Conservation (phyloP, 2,888 invertebrate species). For the Sarcophaga carnaria region DNA sequence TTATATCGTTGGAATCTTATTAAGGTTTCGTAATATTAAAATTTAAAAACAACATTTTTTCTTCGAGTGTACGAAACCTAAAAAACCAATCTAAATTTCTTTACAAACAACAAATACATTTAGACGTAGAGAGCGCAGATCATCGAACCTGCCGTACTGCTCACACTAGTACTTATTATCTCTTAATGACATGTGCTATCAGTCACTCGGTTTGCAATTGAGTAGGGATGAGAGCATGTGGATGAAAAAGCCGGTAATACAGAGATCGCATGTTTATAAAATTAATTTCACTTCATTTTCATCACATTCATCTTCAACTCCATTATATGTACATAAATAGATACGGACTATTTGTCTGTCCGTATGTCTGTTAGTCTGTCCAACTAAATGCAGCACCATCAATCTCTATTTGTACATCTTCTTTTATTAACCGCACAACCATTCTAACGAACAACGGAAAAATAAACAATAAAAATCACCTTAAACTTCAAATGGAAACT, state of each 20-base stretch:
- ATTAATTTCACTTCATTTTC: conserved; percentile 63
- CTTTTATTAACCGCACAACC: neutral
- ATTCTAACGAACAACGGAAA: neutral
- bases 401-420: conserved; percentile 2
- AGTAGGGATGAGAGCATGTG: neutral
- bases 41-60: neutral
- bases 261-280: conserved; percentile 58
- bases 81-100: conserved; percentile 10
- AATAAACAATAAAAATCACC: neutral
- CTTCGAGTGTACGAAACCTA: neutral
- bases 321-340: neutral
- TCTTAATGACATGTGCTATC: conserved; percentile 47
- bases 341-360: neutral
- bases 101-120: conserved; percentile 12
- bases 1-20: no score
- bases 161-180: neutral
- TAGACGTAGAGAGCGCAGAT: conserved; percentile 16
- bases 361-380: neutral
- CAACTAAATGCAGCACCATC: neutral
- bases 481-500: no score
- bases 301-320: conserved; percentile 40
- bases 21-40: neutral
- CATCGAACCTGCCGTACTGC: conserved; percentile 1
- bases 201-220: conserved; percentile 19
- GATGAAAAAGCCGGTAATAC: conserved; percentile 43